These are phyloP conservation scores for Drosophila simulans DNA, from an alignment of 1,140 invertebrate genomes.

Conservation along the genomic window DNA sequence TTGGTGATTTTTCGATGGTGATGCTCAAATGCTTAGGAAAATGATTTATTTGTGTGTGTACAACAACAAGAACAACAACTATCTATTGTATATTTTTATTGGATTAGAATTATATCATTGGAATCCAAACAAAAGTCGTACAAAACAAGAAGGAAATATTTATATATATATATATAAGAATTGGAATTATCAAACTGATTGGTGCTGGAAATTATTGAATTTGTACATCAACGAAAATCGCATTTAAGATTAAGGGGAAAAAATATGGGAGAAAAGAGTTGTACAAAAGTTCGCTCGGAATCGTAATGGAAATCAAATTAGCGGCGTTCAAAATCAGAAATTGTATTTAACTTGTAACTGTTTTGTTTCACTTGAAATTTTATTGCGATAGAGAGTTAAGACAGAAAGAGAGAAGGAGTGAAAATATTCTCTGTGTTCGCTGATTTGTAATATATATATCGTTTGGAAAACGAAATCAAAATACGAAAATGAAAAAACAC, in stretches of 20 bases:
- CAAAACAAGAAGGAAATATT: conserved; percentile 45
- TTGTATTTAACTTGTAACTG: conserved; percentile 51
- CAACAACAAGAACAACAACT: conserved; percentile 83
- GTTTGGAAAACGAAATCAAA: conserved; percentile 5
- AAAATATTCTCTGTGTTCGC: conserved; percentile 71
- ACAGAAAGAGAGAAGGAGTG: conserved; percentile 68
- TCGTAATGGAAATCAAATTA: conserved; percentile 64
- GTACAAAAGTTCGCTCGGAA: conserved; percentile 69
- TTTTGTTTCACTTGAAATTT: conserved; percentile 55
- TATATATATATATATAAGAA: conserved; percentile 33
- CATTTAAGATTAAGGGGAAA: conserved; percentile 41
- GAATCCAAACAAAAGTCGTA: conserved; percentile 52
- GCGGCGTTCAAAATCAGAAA: conserved; percentile 74
- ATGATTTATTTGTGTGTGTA: conserved; percentile 60
- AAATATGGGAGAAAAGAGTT: conserved; percentile 53
- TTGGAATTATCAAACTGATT: conserved; percentile 59
- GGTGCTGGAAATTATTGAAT: conserved; percentile 72
- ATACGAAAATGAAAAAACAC: conserved; percentile 11
- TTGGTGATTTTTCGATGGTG: conserved; percentile 2
- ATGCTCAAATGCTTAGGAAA: conserved; percentile 16
- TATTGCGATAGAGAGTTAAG: conserved; percentile 72
- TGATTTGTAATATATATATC: conserved; percentile 55
- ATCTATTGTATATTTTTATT: conserved; percentile 79
- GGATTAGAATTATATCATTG: conserved; percentile 63
- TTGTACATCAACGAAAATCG: conserved; percentile 63